Conservation (phyloP, 2,888 invertebrate genomes). For the Chaetogeoica ovagalla region DNA sequence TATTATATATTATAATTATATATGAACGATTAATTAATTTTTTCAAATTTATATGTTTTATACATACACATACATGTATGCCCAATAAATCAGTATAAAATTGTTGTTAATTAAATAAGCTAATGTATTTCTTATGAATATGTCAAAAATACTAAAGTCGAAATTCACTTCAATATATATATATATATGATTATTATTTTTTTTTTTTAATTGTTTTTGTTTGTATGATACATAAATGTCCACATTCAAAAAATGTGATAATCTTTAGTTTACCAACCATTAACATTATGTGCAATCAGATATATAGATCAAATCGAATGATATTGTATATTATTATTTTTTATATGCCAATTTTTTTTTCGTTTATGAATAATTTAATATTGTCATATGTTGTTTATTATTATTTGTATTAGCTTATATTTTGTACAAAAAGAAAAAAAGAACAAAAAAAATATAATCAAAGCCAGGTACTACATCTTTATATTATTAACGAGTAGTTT, state of each 20-base stretch:
- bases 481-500: conserved; percentile 31
- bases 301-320: conserved; percentile 25
- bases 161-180: not conserved
- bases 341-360: conserved; percentile 30
- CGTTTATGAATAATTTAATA: conserved; percentile 27
- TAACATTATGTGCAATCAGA: conserved; percentile 48
- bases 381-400: conserved; percentile 46
- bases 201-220: conserved; percentile 15
- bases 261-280: conserved; percentile 39
- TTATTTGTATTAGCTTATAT: conserved; percentile 48
- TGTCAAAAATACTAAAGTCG: not conserved
- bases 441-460: conserved; percentile 9
- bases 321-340: conserved; percentile 39
- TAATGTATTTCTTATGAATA: not conserved
- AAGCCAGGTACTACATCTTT: conserved; percentile 37
- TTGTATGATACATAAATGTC: not conserved
- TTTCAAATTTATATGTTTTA: not conserved
- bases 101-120: not conserved
- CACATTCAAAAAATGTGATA: conserved; percentile 38
- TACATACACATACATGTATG: not conserved
- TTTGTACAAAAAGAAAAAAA: conserved; percentile 32
- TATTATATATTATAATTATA: conserved; percentile 2
- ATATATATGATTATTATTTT: conserved; percentile 24
- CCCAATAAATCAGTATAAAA: not conserved
- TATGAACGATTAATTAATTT: conserved; percentile 24